Conservation (phyloP, 1,140 invertebrate genomes). For the Agrilus planipennis region DNA sequence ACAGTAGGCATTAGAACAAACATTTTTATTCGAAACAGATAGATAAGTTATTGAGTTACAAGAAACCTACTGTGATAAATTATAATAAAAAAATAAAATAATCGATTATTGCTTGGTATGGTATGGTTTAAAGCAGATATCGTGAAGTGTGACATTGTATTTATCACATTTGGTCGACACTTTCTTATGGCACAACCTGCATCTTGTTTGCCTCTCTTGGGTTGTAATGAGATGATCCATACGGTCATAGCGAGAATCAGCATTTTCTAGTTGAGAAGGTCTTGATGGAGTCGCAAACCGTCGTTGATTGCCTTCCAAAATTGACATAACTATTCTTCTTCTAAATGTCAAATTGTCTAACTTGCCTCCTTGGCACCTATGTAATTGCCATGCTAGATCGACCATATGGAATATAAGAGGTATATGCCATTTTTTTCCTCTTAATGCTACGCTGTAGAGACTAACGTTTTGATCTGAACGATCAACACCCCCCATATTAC, state of each 20-base stretch:
- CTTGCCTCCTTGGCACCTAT: not conserved
- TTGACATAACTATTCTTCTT: not conserved
- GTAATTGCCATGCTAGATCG: slow-evolving; percentile 5
- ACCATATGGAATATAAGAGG: too few relatives aligned
- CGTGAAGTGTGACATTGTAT: not conserved
- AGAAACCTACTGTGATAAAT: too few relatives aligned
- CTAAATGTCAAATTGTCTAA: slow-evolving; percentile 2
- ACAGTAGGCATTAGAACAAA: too few relatives aligned
- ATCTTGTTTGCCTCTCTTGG: slow-evolving; percentile 7
- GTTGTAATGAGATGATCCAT: slow-evolving; percentile 7
- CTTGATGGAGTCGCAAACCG: not conserved
- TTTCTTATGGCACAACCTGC: slow-evolving; percentile 7
- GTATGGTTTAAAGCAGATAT: slow-evolving; percentile 1
- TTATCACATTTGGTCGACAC: not conserved
- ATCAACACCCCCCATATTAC: too few relatives aligned
- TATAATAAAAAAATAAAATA: too few relatives aligned
- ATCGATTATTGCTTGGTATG: too few relatives aligned
- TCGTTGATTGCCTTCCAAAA: too few relatives aligned
- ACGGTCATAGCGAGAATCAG: slow-evolving; percentile 7
- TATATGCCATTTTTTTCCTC: too few relatives aligned
- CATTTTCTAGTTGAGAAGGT: slow-evolving; percentile 6
- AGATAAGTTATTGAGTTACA: too few relatives aligned
- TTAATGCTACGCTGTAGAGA: too few relatives aligned
- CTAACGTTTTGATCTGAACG: too few relatives aligned
- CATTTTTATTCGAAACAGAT: too few relatives aligned